These are phyloP conservation scores for Chiloscyllium plagiosum DNA, from an alignment of 2,113 vertebrate genomes.

Conservation along the genomic window DNA sequence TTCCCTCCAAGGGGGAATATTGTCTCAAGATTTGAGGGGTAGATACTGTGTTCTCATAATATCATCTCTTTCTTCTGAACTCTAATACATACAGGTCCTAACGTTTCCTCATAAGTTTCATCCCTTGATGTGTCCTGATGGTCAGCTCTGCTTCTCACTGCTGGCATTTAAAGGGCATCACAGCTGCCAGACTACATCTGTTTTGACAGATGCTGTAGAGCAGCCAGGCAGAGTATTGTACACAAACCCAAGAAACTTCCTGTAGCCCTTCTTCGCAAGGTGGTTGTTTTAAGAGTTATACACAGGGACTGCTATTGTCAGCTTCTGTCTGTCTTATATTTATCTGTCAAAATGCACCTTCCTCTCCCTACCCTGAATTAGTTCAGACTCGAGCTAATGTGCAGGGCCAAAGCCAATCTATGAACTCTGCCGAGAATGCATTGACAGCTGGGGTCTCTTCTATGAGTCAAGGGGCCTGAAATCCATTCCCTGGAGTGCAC, in stretches of 20 bases:
- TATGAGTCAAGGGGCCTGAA: not conserved
- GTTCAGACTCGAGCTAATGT: not conserved
- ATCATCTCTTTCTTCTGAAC: no score
- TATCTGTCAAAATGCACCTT: not conserved
- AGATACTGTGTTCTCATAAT: no score
- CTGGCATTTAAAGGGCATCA: no score
- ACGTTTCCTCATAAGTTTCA: no score
- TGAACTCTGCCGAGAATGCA: not conserved
- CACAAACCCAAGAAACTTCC: not conserved
- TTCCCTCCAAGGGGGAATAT: no score
- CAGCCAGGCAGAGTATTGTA: not conserved
- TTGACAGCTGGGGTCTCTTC: not conserved
- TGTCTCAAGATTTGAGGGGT: no score
- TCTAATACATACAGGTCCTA: no score
- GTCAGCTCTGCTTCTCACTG: not conserved
- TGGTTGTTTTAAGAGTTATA: not conserved
- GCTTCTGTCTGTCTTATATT: not conserved
- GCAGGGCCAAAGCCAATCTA: not conserved
- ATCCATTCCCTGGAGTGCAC: not conserved
- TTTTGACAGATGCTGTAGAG: no score
- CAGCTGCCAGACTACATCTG: no score
- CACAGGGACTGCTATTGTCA: not conserved
- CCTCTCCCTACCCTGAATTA: not conserved
- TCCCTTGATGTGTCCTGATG: not conserved
- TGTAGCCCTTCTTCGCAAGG: not conserved